Evolutionary conservation across 2,797 vertebrate species (phyloP).

Genomic region (Morelia viridis): DNA sequence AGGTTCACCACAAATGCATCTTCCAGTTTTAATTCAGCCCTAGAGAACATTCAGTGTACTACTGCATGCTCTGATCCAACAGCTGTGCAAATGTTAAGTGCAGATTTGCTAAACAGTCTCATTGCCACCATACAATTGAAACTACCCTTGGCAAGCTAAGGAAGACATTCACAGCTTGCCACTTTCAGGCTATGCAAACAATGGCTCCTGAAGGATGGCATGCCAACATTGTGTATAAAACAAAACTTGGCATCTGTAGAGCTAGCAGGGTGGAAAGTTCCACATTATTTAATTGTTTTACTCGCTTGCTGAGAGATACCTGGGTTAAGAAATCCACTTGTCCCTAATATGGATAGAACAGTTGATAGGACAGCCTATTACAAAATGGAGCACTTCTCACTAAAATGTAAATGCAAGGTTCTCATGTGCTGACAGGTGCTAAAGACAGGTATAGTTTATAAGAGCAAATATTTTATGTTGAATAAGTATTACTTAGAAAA

Average conservation of each 20-base stretch:
- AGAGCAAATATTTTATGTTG: neutral
- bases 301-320: neutral
- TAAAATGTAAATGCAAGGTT: neutral
- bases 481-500: neutral
- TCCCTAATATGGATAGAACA: neutral
- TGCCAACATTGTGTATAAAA: neutral
- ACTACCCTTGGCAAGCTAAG: neutral
- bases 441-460: neutral
- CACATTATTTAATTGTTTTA: neutral
- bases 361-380: neutral
- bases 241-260: neutral
- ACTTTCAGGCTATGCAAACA: neutral
- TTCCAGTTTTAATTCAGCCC: neutral
- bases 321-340: neutral
- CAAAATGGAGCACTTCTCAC: neutral
- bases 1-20: neutral
- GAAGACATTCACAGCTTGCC: slow-evolving; percentile 1
- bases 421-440: neutral
- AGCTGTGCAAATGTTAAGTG: slow-evolving; percentile 13
- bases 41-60: neutral
- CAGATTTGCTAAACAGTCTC: neutral
- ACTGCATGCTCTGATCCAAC: neutral
- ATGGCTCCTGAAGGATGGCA: neutral
- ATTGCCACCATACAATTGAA: neutral
- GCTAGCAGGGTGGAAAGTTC: neutral